Evolutionary conservation across 2,113 vertebrate genomes (phyloP).

Genomic region (Pelusios castaneus): DNA sequence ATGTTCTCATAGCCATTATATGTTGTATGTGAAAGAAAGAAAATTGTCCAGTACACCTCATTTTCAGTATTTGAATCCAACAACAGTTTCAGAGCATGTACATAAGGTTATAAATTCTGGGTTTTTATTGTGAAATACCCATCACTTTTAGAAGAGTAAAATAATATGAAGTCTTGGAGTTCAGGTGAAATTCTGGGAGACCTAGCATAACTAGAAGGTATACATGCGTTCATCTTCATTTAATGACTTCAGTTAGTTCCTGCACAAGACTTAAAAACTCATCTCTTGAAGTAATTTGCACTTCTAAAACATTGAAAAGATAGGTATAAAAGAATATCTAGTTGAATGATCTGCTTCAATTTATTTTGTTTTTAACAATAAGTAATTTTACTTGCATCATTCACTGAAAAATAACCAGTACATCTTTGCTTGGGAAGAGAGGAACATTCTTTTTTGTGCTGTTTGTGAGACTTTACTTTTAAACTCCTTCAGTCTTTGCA

Average conservation of each 20-base stretch:
- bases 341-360: neutral
- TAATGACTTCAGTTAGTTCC: neutral
- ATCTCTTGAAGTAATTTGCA: neutral
- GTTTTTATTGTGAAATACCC: neutral
- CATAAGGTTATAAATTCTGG: neutral
- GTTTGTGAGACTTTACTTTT: neutral
- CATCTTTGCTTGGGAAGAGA: neutral
- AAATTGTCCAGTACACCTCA: neutral
- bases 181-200: neutral
- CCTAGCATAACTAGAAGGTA: neutral
- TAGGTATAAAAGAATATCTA: neutral
- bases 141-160: neutral
- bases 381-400: neutral
- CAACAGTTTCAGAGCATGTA: neutral
- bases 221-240: neutral
- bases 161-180: neutral
- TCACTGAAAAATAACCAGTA: neutral
- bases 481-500: neutral
- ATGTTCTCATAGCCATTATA: neutral
- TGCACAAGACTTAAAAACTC: neutral
- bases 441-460: neutral
- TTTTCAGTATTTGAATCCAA: neutral
- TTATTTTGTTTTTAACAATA: neutral
- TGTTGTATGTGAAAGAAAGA: neutral
- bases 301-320: neutral